Base-by-base conservation (phyloP, 1,140 invertebrate species). In the Euwallacea similis region DNA sequence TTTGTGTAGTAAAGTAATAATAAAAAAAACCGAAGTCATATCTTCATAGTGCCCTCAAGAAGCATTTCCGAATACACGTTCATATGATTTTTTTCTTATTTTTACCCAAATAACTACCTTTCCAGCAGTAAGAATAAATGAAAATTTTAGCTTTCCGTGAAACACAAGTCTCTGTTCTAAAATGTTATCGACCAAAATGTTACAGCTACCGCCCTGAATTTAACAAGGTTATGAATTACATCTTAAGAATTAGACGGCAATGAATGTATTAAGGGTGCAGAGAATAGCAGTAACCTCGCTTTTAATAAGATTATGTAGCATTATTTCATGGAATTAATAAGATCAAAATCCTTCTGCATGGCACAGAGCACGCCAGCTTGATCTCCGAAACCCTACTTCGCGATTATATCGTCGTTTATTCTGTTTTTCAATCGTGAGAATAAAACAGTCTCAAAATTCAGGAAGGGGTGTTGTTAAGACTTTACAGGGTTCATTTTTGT, bases 291-390 rank as follows among this genome's bases (percentile, higher is more conserved):
- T 86, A 86, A 85, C 82, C 85, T 86, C 83, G 79, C 83, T 83
- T 85, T 82, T 83, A 84, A 85, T 87, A 86, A 86, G 85, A 86
- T 86, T 86, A 86, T 85, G 83, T 84, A 84, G 81, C 81, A 86
- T 87, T 87, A 87, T 87, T 87, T 87, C 86, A 83, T 84, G 82
- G 83, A 83, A 84, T 85, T 86, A 85, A 86, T 85, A 84, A 85
- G 83, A 85, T 85, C 85, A 86, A 85, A 85, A 85, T 85, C 84
- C 83, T 83, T 83, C 80, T 79, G 77, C 77, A 78, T 71, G 76
- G 66, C 73, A 73, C 67, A 59, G 74, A 76, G 71, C 71, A 75
- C 69, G 69, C 10, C 43, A 70, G 8, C 67, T 46, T 55, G 73
- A 79, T 79, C 76, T 72, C 53, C 66, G 55, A 53, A 56, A 53